Conservation (phyloP, 2,797 vertebrate genomes). For the Cirrhinus molitorella region DNA sequence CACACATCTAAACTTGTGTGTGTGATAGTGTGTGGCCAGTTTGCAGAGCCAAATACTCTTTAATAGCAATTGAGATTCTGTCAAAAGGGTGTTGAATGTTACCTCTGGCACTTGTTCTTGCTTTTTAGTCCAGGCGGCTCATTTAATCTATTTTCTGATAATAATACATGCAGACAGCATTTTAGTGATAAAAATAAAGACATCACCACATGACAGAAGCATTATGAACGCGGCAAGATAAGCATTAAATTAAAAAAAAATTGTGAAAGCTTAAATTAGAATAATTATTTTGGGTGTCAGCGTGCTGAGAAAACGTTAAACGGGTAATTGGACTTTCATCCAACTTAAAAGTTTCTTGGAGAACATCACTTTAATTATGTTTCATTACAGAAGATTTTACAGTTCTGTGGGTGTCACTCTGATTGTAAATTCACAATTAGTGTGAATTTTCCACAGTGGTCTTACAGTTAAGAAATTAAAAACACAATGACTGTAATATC, state of each 20-base stretch:
- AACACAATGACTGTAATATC: not conserved
- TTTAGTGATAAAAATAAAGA: not conserved
- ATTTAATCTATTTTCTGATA: slow-evolving; percentile 21
- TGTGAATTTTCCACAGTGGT: not conserved
- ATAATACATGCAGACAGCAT: not conserved
- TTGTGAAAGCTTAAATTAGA: slow-evolving; percentile 38
- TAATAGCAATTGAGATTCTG: slow-evolving; percentile 1
- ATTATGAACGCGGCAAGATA: not conserved
- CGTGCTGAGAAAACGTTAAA: slow-evolving; percentile 51
- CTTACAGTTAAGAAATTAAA: slow-evolving; percentile 5
- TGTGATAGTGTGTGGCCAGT: slow-evolving; percentile 7
- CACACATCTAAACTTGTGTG: not conserved
- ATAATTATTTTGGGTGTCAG: slow-evolving; percentile 48
- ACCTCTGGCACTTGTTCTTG: slow-evolving; percentile 23
- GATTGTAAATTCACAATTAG: slow-evolving; percentile 19
- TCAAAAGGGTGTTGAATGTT: slow-evolving; percentile 5
- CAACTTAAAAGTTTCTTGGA: slow-evolving; percentile 65
- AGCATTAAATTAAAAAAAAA: not conserved
- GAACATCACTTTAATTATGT: slow-evolving; percentile 61
- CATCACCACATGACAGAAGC: slow-evolving; percentile 9
- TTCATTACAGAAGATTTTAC: slow-evolving; percentile 64
- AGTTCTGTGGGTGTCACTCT: slow-evolving; percentile 42
- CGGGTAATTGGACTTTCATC: slow-evolving; percentile 54
- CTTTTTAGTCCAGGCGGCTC: not conserved
- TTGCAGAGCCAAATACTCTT: slow-evolving; percentile 10